Evolutionary conservation across 2,113 vertebrate species (phyloP).

Genomic region (Meriones unguiculatus): DNA sequence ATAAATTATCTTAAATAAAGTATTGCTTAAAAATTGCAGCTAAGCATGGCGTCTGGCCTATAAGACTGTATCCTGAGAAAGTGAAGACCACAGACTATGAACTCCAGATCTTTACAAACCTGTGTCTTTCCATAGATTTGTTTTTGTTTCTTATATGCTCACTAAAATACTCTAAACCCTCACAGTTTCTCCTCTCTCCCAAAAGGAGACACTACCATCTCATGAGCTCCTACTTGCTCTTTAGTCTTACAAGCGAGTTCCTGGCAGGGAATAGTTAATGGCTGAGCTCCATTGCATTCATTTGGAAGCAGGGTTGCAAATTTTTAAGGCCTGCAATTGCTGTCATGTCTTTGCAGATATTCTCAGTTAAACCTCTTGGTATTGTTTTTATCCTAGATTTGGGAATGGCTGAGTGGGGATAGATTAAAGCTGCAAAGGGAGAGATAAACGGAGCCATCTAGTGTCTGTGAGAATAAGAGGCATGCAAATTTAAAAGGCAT

Average conservation of each 20-base stretch:
- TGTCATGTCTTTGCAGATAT: conserved; percentile 30
- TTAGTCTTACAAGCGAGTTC: not conserved
- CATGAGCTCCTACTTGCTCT: not conserved
- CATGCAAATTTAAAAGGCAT: conserved; percentile 44
- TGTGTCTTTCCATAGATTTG: not conserved
- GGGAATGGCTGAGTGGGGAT: conserved; percentile 54
- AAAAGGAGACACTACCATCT: not conserved
- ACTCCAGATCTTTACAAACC: not conserved
- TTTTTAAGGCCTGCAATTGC: not conserved
- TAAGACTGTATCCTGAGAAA: not conserved
- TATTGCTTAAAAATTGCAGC: conserved; percentile 27
- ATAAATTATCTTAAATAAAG: conserved; percentile 1
- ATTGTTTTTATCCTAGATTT: conserved; percentile 58
- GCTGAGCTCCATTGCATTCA: not conserved
- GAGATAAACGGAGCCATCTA: conserved; percentile 72
- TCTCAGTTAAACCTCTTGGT: not conserved
- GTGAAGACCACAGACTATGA: not conserved
- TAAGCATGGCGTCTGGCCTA: not conserved
- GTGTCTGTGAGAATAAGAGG: conserved; percentile 46
- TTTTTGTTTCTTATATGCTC: not conserved
- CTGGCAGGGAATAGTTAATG: not conserved
- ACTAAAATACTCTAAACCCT: conserved; percentile 14
- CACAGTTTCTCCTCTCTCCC: not conserved
- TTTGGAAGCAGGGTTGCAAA: not conserved
- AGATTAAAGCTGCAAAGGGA: conserved; percentile 56